These are phyloP conservation scores for Eubucco bourcierii DNA, from an alignment of 2,113 vertebrate genomes.

Conservation along the genomic window DNA sequence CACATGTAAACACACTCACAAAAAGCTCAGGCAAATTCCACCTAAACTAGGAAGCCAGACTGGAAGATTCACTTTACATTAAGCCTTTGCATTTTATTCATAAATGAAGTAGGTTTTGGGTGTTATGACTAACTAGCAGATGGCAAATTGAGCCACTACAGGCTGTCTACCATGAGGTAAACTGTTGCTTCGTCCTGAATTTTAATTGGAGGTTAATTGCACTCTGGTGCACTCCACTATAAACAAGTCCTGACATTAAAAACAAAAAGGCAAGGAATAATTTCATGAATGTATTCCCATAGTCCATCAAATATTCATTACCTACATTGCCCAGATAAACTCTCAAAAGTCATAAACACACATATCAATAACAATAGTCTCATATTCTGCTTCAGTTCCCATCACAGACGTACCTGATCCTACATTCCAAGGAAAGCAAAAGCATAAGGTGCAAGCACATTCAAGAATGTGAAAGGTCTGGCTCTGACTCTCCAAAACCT, in stretches of 20 bases:
- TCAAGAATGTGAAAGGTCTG: background rate
- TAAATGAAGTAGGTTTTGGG: background rate
- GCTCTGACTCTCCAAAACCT: background rate
- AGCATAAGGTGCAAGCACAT: accelerated
- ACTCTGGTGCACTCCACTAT: background rate
- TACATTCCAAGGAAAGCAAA: background rate
- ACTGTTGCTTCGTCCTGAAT: background rate
- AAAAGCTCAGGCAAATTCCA: background rate
- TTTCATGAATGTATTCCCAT: background rate
- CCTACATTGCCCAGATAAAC: background rate
- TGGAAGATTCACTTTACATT: background rate
- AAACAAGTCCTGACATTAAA: background rate
- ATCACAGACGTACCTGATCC: background rate
- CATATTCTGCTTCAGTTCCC: background rate
- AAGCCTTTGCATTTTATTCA: constrained; percentile 1
- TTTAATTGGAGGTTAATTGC: constrained; percentile 20
- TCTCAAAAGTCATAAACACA: background rate
- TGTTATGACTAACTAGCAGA: constrained; percentile 11
- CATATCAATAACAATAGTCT: background rate
- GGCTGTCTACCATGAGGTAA: background rate
- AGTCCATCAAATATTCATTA: background rate
- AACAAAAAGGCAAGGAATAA: background rate
- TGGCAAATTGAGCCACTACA: background rate
- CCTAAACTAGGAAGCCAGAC: background rate
- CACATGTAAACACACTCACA: background rate